Conservation (phyloP, 2,113 vertebrate species). For the Arenaria interpres region DNA sequence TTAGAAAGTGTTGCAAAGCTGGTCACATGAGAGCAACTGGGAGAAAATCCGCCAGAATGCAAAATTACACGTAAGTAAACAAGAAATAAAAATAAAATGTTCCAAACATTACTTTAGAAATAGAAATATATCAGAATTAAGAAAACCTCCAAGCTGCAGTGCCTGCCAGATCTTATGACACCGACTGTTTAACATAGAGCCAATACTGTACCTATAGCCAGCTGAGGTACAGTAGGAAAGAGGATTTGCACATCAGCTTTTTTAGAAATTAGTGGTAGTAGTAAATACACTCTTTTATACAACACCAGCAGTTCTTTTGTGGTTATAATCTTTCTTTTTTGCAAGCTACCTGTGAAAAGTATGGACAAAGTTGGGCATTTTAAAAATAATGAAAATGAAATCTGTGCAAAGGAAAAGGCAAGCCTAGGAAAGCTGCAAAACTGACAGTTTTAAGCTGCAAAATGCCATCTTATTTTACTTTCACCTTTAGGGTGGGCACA, state of each 20-base stretch:
- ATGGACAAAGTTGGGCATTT: neutral
- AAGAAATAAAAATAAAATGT: neutral
- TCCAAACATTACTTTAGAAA: neutral
- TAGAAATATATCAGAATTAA: neutral
- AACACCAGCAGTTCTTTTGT: neutral
- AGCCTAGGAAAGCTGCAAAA: neutral
- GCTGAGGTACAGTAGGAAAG: neutral
- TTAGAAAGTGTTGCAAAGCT: neutral
- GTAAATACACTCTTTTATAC: neutral
- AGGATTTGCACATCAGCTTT: neutral
- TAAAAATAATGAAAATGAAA: neutral
- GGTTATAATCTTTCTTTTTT: neutral
- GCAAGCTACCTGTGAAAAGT: neutral
- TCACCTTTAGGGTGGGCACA: neutral
- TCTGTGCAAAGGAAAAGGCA: neutral
- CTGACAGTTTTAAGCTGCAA: neutral
- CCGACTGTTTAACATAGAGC: neutral
- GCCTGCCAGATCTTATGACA: neutral
- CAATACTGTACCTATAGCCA: neutral
- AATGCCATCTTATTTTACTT: neutral
- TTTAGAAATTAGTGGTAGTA: neutral
- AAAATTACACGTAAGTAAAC: neutral
- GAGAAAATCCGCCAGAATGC: neutral
- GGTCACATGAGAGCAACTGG: neutral
- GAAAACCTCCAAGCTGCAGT: neutral